These are phyloP conservation scores for Pelobates cultripes DNA, from an alignment of 2,797 vertebrate genomes.

Conservation along the genomic window DNA sequence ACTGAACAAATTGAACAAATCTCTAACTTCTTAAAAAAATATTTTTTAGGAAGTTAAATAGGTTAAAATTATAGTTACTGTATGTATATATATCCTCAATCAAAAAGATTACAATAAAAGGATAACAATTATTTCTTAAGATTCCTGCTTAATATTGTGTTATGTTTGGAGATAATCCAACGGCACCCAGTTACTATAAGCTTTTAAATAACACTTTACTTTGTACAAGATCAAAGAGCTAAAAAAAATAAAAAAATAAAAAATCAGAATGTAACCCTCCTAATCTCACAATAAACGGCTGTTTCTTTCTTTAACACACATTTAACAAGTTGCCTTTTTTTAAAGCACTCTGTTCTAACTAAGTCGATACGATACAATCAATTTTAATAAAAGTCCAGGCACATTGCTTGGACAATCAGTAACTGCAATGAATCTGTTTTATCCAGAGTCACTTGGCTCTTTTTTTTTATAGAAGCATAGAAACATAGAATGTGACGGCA, in stretches of 20 bases:
- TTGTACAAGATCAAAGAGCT: slow-evolving; percentile 40
- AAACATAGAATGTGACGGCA: too few species aligned
- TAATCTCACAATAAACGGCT: slow-evolving; percentile 14
- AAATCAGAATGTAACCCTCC: background rate
- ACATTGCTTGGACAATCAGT: slow-evolving; percentile 29
- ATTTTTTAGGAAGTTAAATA: background rate
- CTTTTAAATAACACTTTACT: slow-evolving; percentile 25
- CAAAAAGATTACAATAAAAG: background rate
- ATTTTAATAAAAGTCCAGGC: slow-evolving; percentile 40
- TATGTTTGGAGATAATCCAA: slow-evolving; percentile 25
- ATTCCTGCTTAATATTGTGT: background rate
- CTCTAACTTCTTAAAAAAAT: background rate
- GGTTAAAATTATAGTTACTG: background rate
- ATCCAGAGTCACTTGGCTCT: slow-evolving; percentile 5
- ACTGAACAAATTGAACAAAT: background rate
- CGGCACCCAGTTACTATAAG: background rate
- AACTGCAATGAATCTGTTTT: slow-evolving; percentile 24
- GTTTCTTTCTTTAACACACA: slow-evolving; percentile 16
- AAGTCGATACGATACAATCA: slow-evolving; percentile 42
- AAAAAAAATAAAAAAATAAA: too few species aligned
- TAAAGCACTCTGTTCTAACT: slow-evolving; percentile 15
- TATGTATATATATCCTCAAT: background rate
- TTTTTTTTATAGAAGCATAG: background rate
- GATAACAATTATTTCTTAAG: background rate
- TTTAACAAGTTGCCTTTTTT: slow-evolving; percentile 33